Conservation (phyloP, 2,888 invertebrate genomes). For the Drepana falcataria region DNA sequence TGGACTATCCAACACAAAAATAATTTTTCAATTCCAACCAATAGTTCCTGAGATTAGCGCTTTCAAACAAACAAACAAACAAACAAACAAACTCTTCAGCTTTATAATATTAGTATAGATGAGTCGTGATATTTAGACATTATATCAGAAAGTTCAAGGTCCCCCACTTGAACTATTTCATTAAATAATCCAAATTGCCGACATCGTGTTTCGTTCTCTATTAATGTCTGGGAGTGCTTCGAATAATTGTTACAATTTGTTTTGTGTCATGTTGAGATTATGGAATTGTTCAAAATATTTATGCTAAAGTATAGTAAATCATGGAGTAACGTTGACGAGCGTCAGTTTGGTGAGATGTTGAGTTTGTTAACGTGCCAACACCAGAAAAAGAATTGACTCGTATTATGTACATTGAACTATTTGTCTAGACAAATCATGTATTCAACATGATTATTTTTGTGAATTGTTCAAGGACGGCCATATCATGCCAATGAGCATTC, state of each 20-base stretch:
- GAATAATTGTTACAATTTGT: too few relatives aligned
- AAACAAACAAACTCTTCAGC: too few relatives aligned
- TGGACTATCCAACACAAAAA: too few relatives aligned
- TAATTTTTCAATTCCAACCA: too few relatives aligned
- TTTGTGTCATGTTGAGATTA: too few relatives aligned
- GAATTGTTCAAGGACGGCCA: constrained; percentile 15
- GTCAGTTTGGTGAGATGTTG: constrained; percentile 15
- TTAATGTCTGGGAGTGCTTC: too few relatives aligned
- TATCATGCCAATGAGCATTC: not conserved
- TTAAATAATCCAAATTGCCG: not conserved
- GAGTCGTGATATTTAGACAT: constrained; percentile 35
- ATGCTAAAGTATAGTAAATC: too few relatives aligned
- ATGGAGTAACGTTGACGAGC: not conserved
- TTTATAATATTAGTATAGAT: too few relatives aligned
- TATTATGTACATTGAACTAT: constrained; percentile 30
- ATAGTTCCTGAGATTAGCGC: too few relatives aligned
- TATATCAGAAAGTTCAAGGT: constrained; percentile 23
- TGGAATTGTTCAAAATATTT: too few relatives aligned
- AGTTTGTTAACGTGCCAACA: constrained; percentile 39
- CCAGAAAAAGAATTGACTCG: constrained; percentile 36
- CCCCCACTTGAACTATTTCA: constrained; percentile 7
- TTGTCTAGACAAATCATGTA: constrained; percentile 36
- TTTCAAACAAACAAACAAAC: too few relatives aligned
- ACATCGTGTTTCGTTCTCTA: too few relatives aligned
- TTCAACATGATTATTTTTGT: constrained; percentile 16